Evolutionary conservation across 2,888 invertebrate genomes (phyloP), one percentile per base, ranked within the genome.

Genomic region (Lithosia quadra): DNA sequence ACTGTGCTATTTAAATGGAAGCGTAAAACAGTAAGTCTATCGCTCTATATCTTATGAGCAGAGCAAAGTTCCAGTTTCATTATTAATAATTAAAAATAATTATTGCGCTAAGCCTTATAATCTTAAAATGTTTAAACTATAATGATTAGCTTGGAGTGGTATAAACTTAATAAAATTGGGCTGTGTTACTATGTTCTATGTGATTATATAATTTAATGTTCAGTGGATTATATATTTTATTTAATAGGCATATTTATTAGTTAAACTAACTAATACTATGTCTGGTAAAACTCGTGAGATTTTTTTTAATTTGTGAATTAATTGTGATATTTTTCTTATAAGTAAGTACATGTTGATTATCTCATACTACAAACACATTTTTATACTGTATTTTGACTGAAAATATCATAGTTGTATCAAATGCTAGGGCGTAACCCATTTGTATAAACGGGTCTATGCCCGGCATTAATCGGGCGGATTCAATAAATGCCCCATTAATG

Each of bases 71-170:
- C 69, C 68, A 75, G 63, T n/a, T 18, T 49, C n/a, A 49, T 60
- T 36, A 10, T 61, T 7, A 68, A 65, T 77, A 75, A 63, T 77
- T 73, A 78, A 70, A 70, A 10, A 68, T 69, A 69, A 72, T 49
- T 8, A 67, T 71, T 73, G 49, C 73, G 43, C 75, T 78, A 73
- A 71, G 80, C 74, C 74, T 72, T 74, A 74, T 58, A 55, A 67
- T 64, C 56, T 18, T 36, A 39, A 39, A 65, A 34, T 69, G 36
- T 68, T 33, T 69, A 57, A 15, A 63, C 34, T 36, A n/a, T 39
- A 39, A 56, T 5, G n/a, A 11, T 39, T 62, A 67, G 62, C 62
- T 67, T 67, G 7, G 36, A 57, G 66, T 28, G 36, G 49, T 8
- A 28, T n/a, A 24, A 9, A 28, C 24, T 18, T 59, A 39, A 49